A percentile compares a stretch with the other conserved stretches of the same genome.
Conservation (phyloP, 2,797 vertebrate species). For the Phrynocephalus guinanensis region DNA sequence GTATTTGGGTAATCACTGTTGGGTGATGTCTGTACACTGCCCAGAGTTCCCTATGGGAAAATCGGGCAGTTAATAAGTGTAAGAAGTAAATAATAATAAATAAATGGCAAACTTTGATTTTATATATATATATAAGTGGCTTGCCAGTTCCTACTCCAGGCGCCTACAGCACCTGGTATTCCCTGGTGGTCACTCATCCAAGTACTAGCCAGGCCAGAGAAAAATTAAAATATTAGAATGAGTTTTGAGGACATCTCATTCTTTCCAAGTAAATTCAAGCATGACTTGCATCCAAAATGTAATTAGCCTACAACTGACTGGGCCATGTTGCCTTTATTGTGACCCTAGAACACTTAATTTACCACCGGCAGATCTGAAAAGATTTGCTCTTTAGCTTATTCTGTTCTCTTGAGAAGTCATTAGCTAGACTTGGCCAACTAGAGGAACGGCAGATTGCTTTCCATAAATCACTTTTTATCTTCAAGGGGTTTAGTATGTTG, state of each 20-base stretch:
- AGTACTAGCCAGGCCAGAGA: too few species aligned
- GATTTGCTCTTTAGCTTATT: slow-evolving; percentile 58
- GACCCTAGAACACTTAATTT: slow-evolving; percentile 62
- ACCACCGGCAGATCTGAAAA: slow-evolving; percentile 53
- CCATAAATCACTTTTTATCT: slow-evolving; percentile 61
- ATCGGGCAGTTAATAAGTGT: too few species aligned
- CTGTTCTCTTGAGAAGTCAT: slow-evolving; percentile 60
- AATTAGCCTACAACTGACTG: slow-evolving; percentile 63
- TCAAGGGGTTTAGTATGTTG: slow-evolving; percentile 64
- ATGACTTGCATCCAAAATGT: slow-evolving; percentile 43
- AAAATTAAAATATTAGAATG: too few species aligned
- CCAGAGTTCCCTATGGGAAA: too few species aligned
- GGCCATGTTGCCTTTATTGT: slow-evolving; percentile 51
- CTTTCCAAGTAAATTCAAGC: slow-evolving; percentile 44
- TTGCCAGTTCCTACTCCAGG: too few species aligned
- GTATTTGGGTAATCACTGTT: too few species aligned
- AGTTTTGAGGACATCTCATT: not conserved
- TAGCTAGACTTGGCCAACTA: slow-evolving; percentile 59
- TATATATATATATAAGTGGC: too few species aligned
- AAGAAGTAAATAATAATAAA: too few species aligned
- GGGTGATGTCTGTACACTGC: too few species aligned
- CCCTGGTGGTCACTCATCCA: too few species aligned
- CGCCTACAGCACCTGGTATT: too few species aligned
- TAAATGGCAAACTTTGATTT: too few species aligned
- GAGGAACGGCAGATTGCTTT: slow-evolving; percentile 50